Evolutionary conservation across 2,113 vertebrate genomes (phyloP).

Genomic region (Corythornis madagascariensis): DNA sequence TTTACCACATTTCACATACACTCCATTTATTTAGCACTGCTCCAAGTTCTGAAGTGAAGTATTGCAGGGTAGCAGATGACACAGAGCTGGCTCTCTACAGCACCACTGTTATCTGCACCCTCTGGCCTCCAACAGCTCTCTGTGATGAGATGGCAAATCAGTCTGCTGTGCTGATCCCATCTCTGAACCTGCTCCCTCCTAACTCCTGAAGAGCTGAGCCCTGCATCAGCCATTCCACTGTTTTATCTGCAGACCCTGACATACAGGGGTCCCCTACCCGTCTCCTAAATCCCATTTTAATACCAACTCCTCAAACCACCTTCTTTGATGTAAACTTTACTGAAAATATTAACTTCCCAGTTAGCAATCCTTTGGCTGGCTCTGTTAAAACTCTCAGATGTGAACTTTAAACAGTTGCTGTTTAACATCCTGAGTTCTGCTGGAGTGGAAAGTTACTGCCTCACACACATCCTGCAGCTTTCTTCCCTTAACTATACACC

Average conservation of each 20-base stretch:
- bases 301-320: background rate
- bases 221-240: background rate
- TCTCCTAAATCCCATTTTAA: background rate
- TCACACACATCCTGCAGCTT: background rate
- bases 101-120: background rate
- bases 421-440: background rate
- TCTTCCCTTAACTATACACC: background rate
- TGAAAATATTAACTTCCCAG: background rate
- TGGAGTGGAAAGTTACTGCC: background rate
- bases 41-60: background rate
- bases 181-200: background rate
- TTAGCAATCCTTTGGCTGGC: background rate
- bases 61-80: background rate
- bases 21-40: background rate
- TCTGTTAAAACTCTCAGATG: background rate
- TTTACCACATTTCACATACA: background rate
- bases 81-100: background rate
- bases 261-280: background rate
- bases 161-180: background rate
- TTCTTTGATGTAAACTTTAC: background rate
- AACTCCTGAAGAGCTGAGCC: background rate
- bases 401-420: background rate
- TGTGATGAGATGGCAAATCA: background rate
- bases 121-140: background rate
- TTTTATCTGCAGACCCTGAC: background rate